Base-by-base conservation (phyloP, 2,797 vertebrate genomes). In the Ataeniobius toweri region DNA sequence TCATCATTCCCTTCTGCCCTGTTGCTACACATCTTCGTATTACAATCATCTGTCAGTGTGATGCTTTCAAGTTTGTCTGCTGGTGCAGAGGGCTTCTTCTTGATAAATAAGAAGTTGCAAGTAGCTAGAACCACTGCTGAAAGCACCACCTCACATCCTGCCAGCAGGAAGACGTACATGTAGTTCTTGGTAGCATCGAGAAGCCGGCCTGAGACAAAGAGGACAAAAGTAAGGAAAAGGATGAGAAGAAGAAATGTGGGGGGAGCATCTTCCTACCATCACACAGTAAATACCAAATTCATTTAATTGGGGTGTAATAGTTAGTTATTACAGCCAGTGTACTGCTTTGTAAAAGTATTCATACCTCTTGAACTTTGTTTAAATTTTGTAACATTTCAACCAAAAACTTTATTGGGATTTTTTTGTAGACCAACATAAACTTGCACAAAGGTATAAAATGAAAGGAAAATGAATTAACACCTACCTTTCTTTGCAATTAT, bases 101-200 rank as follows among this genome's bases (percentile, higher is more conserved):
- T 93, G 77, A 98, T 96, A 79, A 96, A 98, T 83, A 97, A 93
- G 83, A 95, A 91, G 87, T 97, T 98, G 82, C 96, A 97, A 63
- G 94, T 67, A 71, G 91, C 93, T 86, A 99, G 65, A 36, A 99
- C 96, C 0, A 98, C 70, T 39, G 97, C 94, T 0, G 98, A 94
- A 51, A 95, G 86, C 78, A 96, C 86, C 70, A 99, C 98, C 94
- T 98, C 96, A 5, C 89, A 82, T 67, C 98, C 98, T 50, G 98
- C 98, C 95, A 96, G 91, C 88, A 98, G 91, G 90, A 99, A 99
- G 85, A 98, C 96, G 0, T 91, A 97, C 96, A 95, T 96, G 94
- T 98, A 99, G 89, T 96, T 94, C 12, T 93, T 89, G 0, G 97
- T 99, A 12, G 92, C 88, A 4, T 99, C 98, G 77, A 98, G 91